phyloP scores from a whole-genome alignment of 2,113 vertebrate species.

The Anarhynchus alexandrinus region DNA sequence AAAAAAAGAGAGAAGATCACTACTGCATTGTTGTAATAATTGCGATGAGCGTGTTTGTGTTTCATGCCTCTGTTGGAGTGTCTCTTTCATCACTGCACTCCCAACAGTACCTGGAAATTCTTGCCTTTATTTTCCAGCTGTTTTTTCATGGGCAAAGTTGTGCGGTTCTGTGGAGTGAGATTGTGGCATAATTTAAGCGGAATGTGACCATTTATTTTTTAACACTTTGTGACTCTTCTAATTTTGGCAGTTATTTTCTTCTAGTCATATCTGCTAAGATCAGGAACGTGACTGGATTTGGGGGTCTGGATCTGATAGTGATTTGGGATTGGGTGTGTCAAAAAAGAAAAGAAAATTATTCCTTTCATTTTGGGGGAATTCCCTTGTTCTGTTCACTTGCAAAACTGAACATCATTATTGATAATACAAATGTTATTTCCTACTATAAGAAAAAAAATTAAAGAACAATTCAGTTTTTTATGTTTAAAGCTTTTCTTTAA shows the following conservation, averaged over 20 bases:
- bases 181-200: not conserved
- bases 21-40: not conserved
- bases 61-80: not conserved
- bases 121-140: not conserved
- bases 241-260: not conserved
- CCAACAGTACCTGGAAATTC: not conserved
- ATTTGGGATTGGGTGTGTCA: not conserved
- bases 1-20: not conserved
- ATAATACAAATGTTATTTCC: not conserved
- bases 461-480: not conserved
- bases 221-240: not conserved
- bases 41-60: rapidly evolving
- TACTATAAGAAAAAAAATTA: not conserved
- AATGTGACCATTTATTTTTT: not conserved
- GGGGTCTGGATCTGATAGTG: not conserved
- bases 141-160: not conserved
- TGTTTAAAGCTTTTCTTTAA: not conserved
- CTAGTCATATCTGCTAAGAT: not conserved
- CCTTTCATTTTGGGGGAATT: not conserved
- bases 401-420: not conserved
- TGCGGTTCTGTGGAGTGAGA: not conserved
- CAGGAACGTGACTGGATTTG: not conserved
- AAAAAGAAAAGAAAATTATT: not conserved
- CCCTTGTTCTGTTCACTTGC: not conserved
- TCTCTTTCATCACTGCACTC: not conserved